Percentiles rank a stretch among this genome's conserved stretches.
Conservation (phyloP, 2,113 vertebrate species). For the Laticauda laticaudata region DNA sequence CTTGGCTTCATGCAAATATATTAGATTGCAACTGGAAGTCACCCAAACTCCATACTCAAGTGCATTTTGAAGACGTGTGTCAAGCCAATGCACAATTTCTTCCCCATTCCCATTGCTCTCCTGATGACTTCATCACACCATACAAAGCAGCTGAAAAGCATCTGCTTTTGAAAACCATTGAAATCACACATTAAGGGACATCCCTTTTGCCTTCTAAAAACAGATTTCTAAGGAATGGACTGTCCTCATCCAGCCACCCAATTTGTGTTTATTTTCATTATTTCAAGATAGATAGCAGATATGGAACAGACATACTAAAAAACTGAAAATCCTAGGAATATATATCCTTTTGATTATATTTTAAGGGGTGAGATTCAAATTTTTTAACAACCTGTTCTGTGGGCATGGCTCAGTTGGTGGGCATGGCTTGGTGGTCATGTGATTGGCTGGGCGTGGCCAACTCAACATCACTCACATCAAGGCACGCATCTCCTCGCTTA, state of each 20-base stretch:
- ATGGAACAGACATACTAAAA: neutral
- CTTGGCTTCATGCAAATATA: neutral
- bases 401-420: too few relatives aligned
- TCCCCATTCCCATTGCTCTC: neutral
- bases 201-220: neutral
- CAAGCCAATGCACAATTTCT: neutral
- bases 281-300: neutral
- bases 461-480: too few relatives aligned
- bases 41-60: neutral
- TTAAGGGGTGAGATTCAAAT: neutral
- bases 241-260: neutral
- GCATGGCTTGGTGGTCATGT: too few relatives aligned
- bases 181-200: neutral
- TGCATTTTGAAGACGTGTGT: neutral
- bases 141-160: neutral
- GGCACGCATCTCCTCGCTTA: too few relatives aligned
- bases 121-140: neutral
- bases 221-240: neutral
- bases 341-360: neutral
- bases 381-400: too few relatives aligned
- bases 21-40: neutral
- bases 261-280: neutral
- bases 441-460: too few relatives aligned
- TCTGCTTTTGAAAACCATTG: neutral
- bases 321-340: conserved; percentile 18